Conservation (phyloP, 2,888 invertebrate genomes). For the Drosophila formosana region DNA sequence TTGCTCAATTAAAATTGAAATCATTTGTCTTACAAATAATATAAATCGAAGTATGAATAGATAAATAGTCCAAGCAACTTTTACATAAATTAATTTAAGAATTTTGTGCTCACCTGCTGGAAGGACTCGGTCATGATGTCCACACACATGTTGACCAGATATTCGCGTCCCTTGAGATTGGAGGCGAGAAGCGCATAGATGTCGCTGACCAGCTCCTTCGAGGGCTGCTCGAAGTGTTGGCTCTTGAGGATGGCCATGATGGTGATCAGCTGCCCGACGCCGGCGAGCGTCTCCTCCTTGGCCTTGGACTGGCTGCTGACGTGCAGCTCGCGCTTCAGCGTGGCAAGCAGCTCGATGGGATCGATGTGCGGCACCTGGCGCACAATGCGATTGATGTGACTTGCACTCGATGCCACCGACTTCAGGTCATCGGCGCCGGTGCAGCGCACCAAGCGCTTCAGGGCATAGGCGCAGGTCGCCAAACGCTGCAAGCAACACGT, state of each 20-base stretch:
- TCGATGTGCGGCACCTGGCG: slow-evolving; percentile 40
- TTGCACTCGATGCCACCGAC: slow-evolving; percentile 34
- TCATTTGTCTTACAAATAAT: too few relatives aligned
- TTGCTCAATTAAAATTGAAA: too few relatives aligned
- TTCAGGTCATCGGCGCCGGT: slow-evolving; percentile 62
- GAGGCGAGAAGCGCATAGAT: slow-evolving; percentile 46
- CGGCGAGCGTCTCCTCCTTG: slow-evolving; percentile 64
- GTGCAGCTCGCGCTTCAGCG: slow-evolving; percentile 43
- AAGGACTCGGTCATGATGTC: slow-evolving; percentile 49
- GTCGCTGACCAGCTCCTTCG: slow-evolving; percentile 18
- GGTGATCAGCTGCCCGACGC: slow-evolving; percentile 57
- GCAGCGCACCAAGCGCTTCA: slow-evolving; percentile 61
- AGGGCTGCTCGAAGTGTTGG: slow-evolving; percentile 21
- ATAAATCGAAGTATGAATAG: too few relatives aligned
- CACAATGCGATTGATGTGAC: slow-evolving; percentile 42
- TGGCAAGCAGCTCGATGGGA: slow-evolving; percentile 35
- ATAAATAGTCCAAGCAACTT: too few relatives aligned
- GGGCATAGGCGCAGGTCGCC: slow-evolving; percentile 51
- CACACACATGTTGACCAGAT: slow-evolving; percentile 41
- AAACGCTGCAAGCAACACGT: slow-evolving; percentile 37
- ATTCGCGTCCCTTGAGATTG: slow-evolving; percentile 59
- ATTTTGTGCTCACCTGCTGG: slow-evolving; percentile 23
- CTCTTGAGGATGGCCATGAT: slow-evolving; percentile 38
- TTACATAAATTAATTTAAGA: too few relatives aligned
- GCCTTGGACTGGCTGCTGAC: slow-evolving; percentile 42